Conservation (phyloP, 2,797 vertebrate genomes). For the Alauda arvensis region DNA sequence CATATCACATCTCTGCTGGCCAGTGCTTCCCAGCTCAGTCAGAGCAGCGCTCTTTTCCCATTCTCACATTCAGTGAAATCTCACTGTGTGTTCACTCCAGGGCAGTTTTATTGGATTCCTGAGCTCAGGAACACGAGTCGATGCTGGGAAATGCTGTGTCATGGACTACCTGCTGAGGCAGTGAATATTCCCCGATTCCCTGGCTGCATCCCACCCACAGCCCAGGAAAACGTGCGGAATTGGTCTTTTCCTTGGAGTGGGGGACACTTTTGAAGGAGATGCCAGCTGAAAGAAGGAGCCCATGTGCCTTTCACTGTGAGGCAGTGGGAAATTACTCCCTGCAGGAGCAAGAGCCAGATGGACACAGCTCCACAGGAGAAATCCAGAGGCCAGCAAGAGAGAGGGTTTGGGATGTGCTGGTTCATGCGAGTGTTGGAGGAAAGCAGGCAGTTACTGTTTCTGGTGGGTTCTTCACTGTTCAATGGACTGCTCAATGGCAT, state of each 20-base stretch:
- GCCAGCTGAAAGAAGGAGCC: neutral
- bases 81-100: neutral
- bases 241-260: neutral
- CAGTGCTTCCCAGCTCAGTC: neutral
- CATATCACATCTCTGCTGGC: neutral
- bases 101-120: neutral
- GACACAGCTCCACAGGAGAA: neutral
- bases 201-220: neutral
- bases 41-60: neutral
- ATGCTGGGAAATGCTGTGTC: neutral
- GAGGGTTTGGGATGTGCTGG: neutral
- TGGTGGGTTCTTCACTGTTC: conserved; percentile 48
- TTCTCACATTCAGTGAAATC: neutral
- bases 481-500: conserved; percentile 42
- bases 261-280: neutral
- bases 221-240: neutral
- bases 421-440: neutral
- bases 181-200: neutral
- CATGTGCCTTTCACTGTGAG: accelerated
- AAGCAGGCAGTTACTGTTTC: conserved; percentile 18
- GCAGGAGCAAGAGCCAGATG: neutral
- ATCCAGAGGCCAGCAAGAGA: neutral
- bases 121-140: neutral
- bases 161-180: neutral
- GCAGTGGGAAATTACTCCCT: neutral